Evolutionary conservation across 2,113 vertebrate species (phyloP), one percentile per base, ranked within the genome.

Genomic region (Chaenocephalus aceratus): DNA sequence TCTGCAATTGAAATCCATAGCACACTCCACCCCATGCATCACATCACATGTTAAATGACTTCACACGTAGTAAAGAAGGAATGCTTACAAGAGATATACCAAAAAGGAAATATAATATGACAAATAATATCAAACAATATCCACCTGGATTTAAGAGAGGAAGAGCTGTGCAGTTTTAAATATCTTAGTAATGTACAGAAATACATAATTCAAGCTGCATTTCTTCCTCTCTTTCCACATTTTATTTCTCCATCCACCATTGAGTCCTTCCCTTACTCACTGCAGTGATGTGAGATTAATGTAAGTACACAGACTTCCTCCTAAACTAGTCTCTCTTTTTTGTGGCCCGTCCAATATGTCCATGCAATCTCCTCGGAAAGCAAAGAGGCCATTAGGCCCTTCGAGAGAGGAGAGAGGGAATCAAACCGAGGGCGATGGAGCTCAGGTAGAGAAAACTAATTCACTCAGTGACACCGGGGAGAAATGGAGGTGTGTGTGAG

Each of bases 401-500:
- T 87, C 79, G 69, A 60, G 86, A 85, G 71, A 86, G 72, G 88
- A 90, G 86, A 88, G 83, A 67, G 82, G 52, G 83, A 88, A 85
- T 91, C 88, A 89, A 77, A 86, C 66, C 3, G 30, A 68, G 80
- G 70, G 74, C 82, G 78, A 86, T 85, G 92, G 89, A 87, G 83
- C 84, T 70, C 81, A 92, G 89, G 83, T 86, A 89, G 83, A 90
- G 84, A 90, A 30, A 89, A 92, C 84, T 82, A 88, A 88, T 86
- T 87, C 81, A 82, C 82, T 82, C 59, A 41, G 77, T 74, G 71
- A 70, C 81, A 84, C 82, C 16, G 16, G 30, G 44, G 56, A 78
- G 77, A 78, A 77, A 89, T 72, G 74, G 83, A 82, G 36, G 74
- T 23, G 71, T 71, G 63, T 57, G 59, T 72, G 57, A 34, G 41